Evolutionary conservation across 2,113 vertebrate species (phyloP), one percentile per base, ranked within the genome.

Genomic region (Ptilorrhoa leucosticta): DNA sequence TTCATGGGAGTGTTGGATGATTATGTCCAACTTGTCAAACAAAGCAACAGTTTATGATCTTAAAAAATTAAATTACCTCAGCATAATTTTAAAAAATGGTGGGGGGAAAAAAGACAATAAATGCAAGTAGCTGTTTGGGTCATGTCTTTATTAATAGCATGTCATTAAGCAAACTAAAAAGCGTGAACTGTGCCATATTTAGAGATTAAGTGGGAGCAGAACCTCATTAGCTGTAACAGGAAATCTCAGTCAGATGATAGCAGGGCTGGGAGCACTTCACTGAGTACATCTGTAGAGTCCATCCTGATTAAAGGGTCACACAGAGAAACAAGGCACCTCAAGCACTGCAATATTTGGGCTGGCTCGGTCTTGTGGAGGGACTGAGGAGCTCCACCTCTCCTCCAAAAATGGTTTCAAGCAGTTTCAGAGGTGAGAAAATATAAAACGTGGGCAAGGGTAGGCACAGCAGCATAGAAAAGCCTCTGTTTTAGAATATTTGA

Each of bases 121-220:
- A 92, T 95, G 83, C 87, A 94, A 94, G 91, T 78, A 77, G 72
- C 90, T 81, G 56, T 79, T 94, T 80, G 79, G 93, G 89, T 95
- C 69, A 26, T 94, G 78, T 82, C 82, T 93, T 96, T 95, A 91
- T 94, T 97, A 96, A 94, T 89, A 93, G 31, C 40, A 84, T 76
- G 87, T 95, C 92, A 95, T 96, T 94, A 96, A 93, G 86, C 77
- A 94, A 96, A 82, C 84, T 90, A 90, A 93, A 96, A 96, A 93
- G 81, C 16, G 6, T 77, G 93, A 96, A 94, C 81, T 91, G 68
- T 92, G 85, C 91, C 87, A 73, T 94, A 96, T 94, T 94, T 90
- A 89, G 94, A 89, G 89, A 95, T 95, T 90, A 94, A 96, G 84
- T 96, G 93, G 71, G 63, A 96, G 94, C 94, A 79, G 78, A 93